These are phyloP conservation scores for Labrus mixtus DNA, from an alignment of 2,113 vertebrate genomes.

Conservation along the genomic window DNA sequence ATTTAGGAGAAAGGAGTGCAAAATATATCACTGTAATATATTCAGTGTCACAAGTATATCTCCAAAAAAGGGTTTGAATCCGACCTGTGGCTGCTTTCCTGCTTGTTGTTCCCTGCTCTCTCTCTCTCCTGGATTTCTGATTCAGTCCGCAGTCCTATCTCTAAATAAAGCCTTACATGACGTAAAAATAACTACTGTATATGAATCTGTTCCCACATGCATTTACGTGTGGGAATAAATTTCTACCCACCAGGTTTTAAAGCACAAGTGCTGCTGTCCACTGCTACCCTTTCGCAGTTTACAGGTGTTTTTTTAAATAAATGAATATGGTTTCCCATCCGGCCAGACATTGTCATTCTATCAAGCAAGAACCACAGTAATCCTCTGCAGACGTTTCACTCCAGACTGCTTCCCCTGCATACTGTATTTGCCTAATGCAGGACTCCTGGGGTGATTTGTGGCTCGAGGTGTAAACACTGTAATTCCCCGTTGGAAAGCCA, in stretches of 20 bases:
- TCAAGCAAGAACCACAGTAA: background rate
- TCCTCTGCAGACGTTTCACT: background rate
- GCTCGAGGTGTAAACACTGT: slow-evolving; percentile 38
- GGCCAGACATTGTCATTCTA: background rate
- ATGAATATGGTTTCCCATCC: background rate
- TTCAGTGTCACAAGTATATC: slow-evolving; percentile 18
- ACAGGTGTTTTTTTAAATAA: background rate
- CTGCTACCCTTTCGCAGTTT: too few relatives aligned
- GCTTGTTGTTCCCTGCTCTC: too few relatives aligned
- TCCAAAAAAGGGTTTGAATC: background rate
- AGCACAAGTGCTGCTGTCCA: background rate
- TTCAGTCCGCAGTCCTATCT: too few relatives aligned
- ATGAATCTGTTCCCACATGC: background rate
- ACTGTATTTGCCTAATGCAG: slow-evolving; percentile 29
- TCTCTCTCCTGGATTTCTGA: too few relatives aligned
- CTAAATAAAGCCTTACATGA: too few relatives aligned
- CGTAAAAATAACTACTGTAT: background rate
- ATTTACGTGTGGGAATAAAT: too few relatives aligned
- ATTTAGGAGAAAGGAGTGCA: slow-evolving; percentile 16
- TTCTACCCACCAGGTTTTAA: background rate
- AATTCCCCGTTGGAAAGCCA: slow-evolving; percentile 28
- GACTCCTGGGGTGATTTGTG: slow-evolving; percentile 28
- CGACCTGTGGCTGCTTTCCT: too few relatives aligned
- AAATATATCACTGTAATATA: slow-evolving; percentile 18
- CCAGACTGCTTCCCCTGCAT: background rate